phyloP scores from a whole-genome alignment of 2,113 vertebrate genomes.

The Microtus richardsoni region DNA sequence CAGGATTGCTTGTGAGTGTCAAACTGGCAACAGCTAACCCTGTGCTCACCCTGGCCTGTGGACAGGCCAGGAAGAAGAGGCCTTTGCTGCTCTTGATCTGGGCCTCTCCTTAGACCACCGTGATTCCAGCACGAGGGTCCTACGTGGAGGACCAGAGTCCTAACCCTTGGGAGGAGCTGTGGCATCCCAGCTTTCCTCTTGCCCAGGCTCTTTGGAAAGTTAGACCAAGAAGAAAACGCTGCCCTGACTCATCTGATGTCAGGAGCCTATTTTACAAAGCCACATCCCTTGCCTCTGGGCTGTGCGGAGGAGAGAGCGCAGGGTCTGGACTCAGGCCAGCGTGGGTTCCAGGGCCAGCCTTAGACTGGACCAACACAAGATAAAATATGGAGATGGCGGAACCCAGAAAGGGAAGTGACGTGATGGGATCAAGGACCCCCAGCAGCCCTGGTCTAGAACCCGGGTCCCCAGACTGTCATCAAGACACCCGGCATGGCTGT shows the following conservation, averaged over 20 bases:
- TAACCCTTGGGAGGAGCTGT: rapidly evolving
- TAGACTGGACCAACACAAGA: background rate
- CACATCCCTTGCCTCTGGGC: background rate
- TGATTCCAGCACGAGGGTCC: background rate
- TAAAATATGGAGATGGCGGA: background rate
- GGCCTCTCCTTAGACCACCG: background rate
- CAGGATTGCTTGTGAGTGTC: background rate
- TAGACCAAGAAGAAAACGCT: background rate
- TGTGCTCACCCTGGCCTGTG: background rate
- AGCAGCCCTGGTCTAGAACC: background rate
- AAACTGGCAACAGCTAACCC: background rate
- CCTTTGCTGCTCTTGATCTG: background rate
- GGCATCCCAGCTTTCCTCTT: rapidly evolving
- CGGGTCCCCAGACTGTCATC: background rate
- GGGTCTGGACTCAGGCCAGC: background rate
- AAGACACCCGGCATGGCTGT: background rate
- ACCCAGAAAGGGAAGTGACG: background rate
- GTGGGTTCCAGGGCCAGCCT: background rate
- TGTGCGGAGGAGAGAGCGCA: background rate
- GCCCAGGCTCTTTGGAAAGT: background rate
- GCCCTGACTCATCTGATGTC: background rate
- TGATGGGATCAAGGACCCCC: background rate
- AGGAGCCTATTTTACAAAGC: background rate
- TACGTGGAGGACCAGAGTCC: background rate
- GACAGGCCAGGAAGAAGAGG: background rate